Percentiles rank a stretch among this genome's conserved stretches.
Conservation (phyloP, 2,113 vertebrate species). For the Circaetus cinerascens region DNA sequence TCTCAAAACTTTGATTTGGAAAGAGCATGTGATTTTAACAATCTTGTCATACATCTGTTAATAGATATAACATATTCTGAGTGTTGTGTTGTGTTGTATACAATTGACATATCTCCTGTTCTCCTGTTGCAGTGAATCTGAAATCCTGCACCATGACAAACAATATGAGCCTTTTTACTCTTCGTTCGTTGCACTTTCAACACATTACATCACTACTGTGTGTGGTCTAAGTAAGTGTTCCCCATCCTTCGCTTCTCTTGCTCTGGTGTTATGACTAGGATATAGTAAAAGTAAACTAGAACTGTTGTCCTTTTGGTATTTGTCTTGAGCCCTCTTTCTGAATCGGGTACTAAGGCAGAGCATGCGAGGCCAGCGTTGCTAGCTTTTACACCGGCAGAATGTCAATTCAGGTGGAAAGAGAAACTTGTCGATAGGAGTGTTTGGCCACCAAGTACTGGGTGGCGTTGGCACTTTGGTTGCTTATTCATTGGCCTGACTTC, state of each 20-base stretch:
- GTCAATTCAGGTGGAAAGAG: not conserved
- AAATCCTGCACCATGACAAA: slow-evolving; percentile 98
- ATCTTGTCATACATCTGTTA: not conserved
- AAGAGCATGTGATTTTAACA: not conserved
- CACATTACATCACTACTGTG: slow-evolving; percentile 98
- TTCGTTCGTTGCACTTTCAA: slow-evolving; percentile 96
- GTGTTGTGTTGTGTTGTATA: not conserved
- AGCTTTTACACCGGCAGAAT: not conserved
- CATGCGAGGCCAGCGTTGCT: accelerated
- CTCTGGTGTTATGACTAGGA: not conserved
- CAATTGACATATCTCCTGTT: not conserved
- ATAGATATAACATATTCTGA: accelerated
- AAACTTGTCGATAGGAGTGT: not conserved
- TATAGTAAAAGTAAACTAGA: not conserved
- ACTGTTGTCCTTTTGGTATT: not conserved
- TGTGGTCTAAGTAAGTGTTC: slow-evolving; percentile 91
- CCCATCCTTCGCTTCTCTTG: not conserved
- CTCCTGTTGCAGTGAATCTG: slow-evolving; percentile 83
- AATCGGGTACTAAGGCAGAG: not conserved
- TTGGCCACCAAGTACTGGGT: not conserved
- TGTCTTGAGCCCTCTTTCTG: not conserved
- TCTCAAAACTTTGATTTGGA: not conserved
- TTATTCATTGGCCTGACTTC: not conserved
- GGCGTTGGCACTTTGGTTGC: accelerated
- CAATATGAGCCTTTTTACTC: slow-evolving; percentile 99